Percentiles rank a stretch among this genome's conserved stretches.
phyloP scores from a whole-genome alignment of 2,113 vertebrate species.

The Notarius quadriscutis region DNA sequence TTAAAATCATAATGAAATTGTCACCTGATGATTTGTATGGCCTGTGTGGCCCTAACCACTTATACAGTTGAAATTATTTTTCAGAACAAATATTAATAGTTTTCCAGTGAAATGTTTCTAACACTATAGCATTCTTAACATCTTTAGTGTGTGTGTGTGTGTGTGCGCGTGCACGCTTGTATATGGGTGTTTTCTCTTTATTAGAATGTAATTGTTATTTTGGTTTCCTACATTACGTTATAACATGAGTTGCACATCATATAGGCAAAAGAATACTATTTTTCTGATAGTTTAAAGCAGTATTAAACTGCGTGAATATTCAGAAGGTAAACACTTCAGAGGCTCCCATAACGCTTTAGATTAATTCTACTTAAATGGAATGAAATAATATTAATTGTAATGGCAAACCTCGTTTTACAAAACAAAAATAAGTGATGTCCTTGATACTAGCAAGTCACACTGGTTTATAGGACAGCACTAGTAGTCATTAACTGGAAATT shows the following conservation, averaged over 20 bases:
- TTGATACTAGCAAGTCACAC: background rate
- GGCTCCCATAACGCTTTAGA: background rate
- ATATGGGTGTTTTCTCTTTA: background rate
- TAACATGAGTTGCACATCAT: background rate
- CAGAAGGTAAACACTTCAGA: background rate
- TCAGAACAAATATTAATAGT: background rate
- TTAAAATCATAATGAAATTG: background rate
- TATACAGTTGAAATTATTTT: background rate
- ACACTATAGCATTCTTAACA: background rate
- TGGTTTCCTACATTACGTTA: background rate
- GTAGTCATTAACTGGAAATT: background rate
- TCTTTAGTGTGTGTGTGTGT: background rate
- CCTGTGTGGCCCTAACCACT: conserved; percentile 16
- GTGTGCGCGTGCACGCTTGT: background rate
- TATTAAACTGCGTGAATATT: background rate
- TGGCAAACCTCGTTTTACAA: background rate
- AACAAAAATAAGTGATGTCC: background rate
- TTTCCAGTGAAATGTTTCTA: background rate
- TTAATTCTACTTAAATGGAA: background rate
- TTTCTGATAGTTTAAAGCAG: background rate
- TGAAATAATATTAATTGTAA: background rate
- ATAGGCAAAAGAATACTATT: background rate
- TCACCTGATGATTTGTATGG: conserved; percentile 4
- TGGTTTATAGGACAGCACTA: conserved; percentile 2
- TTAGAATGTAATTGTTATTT: conserved; percentile 2